Conservation (phyloP, 2,888 invertebrate species). For the Amblyteles armatorius region DNA sequence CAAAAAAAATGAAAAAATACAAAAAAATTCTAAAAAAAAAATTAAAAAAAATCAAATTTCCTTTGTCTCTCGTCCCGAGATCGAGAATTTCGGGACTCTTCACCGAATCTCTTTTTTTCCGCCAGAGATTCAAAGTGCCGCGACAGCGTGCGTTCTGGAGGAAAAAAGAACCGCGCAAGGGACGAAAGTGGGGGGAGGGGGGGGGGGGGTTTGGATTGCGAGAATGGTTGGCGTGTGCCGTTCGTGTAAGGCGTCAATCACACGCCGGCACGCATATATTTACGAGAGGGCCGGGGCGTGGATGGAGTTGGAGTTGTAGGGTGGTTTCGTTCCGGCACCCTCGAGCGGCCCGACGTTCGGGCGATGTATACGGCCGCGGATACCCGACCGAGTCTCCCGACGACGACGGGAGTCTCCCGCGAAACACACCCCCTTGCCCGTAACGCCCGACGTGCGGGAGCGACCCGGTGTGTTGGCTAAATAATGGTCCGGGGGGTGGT, state of each 20-base stretch:
- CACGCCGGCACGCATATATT: constrained; percentile 83
- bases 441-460: constrained; percentile 70
- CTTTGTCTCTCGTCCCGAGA: no score
- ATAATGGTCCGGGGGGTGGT: constrained; percentile 82
- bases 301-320: constrained; percentile 14
- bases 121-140: not conserved
- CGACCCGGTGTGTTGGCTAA: constrained; percentile 81
- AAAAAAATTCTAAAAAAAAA: no score
- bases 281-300: constrained; percentile 67
- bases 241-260: constrained; percentile 84
- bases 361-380: constrained; percentile 35
- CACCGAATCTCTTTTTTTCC: not conserved
- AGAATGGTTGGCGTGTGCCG: constrained; percentile 75
- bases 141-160: not conserved
- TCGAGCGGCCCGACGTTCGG: constrained; percentile 38
- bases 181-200: constrained; percentile 4
- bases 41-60: no score
- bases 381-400: constrained; percentile 65
- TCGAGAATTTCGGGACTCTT: not conserved
- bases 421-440: constrained; percentile 80
- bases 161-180: constrained; percentile 35
- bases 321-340: constrained; percentile 60
- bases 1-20: not conserved
- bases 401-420: constrained; percentile 72
- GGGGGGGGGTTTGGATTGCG: constrained; percentile 40